Evolutionary conservation across 2,888 invertebrate species (phyloP).

Genomic region (Lochmaea crataegi): DNA sequence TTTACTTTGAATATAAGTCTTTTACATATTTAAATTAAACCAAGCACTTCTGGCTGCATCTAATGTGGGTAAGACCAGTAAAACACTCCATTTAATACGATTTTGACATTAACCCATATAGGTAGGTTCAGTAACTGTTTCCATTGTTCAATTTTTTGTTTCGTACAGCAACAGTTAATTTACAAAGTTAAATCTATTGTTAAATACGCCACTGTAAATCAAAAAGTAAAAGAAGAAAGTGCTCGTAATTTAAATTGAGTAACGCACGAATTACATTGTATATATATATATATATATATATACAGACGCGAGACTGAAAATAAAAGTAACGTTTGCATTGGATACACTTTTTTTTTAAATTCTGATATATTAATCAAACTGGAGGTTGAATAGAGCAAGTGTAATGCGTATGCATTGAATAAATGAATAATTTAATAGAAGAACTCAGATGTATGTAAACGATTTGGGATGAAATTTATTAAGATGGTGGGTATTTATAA

Average conservation of each 20-base stretch:
- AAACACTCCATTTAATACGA: not conserved
- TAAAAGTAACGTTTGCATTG: conserved; percentile 32
- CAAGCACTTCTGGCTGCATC: too few species aligned
- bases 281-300: too few species aligned
- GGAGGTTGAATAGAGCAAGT: conserved; percentile 3
- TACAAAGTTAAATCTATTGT: not conserved
- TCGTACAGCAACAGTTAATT: not conserved
- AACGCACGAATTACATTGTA: conserved; percentile 33
- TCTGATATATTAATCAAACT: conserved; percentile 33
- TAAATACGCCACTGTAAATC: conserved; percentile 2
- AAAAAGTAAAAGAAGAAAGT: conserved; percentile 33
- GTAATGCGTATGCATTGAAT: conserved; percentile 7
- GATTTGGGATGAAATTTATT: conserved; percentile 2
- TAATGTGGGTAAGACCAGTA: not conserved
- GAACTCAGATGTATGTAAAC: not conserved
- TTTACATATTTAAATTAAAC: too few species aligned
- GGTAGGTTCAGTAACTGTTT: not conserved
- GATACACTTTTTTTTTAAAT: conserved; percentile 11
- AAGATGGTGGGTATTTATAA: not conserved
- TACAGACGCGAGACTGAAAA: conserved; percentile 31
- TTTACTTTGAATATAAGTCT: too few species aligned
- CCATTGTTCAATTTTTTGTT: not conserved
- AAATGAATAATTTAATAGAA: conserved; percentile 12
- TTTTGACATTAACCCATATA: not conserved
- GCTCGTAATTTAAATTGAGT: conserved; percentile 24